Percentiles rank a stretch among this genome's conserved stretches.
Evolutionary conservation across 2,888 invertebrate species (phyloP).

Genomic region (Drosophila anceps): DNA sequence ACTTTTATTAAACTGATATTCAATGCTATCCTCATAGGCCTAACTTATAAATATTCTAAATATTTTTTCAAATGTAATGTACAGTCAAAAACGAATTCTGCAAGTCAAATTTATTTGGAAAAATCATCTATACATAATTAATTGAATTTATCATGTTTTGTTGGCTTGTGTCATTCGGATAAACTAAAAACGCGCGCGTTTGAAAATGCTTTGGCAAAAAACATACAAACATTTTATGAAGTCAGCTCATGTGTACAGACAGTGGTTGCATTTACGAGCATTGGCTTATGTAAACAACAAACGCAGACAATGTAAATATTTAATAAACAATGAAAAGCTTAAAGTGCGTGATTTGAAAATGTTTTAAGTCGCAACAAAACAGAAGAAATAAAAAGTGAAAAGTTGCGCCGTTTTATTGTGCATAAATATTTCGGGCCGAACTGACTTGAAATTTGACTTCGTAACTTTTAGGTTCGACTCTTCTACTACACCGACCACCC

Average conservation of each 20-base stretch:
- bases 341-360: constrained; percentile 71
- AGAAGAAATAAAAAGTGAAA: constrained; percentile 55
- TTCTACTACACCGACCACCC: not conserved
- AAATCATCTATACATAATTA: not conserved
- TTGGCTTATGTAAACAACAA: constrained; percentile 64
- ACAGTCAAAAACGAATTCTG: not conserved
- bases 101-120: not conserved
- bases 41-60: not conserved
- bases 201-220: constrained; percentile 2
- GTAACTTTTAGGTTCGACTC: constrained; percentile 47
- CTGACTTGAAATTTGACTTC: constrained; percentile 47
- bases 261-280: constrained; percentile 25
- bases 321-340: constrained; percentile 53
- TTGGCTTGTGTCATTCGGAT: not conserved
- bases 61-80: no score
- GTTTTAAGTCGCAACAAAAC: constrained; percentile 18
- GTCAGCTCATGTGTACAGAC: constrained; percentile 52
- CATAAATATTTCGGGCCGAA: constrained; percentile 65
- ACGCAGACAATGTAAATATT: constrained; percentile 33
- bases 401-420: constrained; percentile 63
- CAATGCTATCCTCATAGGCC: not conserved
- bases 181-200: constrained; percentile 16
- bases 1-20: not conserved
- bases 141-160: not conserved
- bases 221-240: not conserved